Percentiles rank a stretch among this genome's conserved stretches.
Conservation (phyloP, 2,113 vertebrate genomes). For the Ophiodon elongatus region DNA sequence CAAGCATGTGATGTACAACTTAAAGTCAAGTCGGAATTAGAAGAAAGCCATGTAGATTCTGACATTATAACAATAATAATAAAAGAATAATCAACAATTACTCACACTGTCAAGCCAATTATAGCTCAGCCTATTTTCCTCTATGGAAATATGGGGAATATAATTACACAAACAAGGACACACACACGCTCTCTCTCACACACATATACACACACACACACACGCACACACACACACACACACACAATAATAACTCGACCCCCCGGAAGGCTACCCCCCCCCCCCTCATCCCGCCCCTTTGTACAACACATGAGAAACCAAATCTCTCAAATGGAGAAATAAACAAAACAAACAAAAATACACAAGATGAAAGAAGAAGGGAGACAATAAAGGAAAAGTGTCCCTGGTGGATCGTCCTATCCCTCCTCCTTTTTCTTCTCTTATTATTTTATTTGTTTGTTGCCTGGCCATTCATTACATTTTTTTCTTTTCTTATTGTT, state of each 20-base stretch:
- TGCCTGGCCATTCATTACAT: constrained; percentile 75
- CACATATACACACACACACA: constrained; percentile 49
- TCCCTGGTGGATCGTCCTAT: constrained; percentile 73
- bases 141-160: constrained; percentile 71
- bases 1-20: constrained; percentile 10
- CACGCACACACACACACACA: constrained; percentile 30
- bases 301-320: constrained; percentile 78
- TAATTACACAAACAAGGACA: constrained; percentile 77
- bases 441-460: constrained; percentile 81
- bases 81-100: constrained; percentile 61
- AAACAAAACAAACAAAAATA: constrained; percentile 81
- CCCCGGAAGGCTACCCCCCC: constrained; percentile 61
- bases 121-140: constrained; percentile 71
- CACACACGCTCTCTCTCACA: constrained; percentile 32
- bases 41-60: constrained; percentile 35
- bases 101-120: constrained; percentile 81
- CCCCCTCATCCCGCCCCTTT: constrained; percentile 59
- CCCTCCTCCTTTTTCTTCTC: constrained; percentile 68
- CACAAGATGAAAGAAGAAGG: constrained; percentile 77
- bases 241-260: constrained; percentile 68
- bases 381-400: constrained; percentile 73
- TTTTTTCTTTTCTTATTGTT: constrained; percentile 71
- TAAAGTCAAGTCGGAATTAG: constrained; percentile 10
- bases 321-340: constrained; percentile 80
- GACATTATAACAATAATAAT: constrained; percentile 47